phyloP scores from a whole-genome alignment of 2,888 invertebrate species.

The Phrixothrix hirtus region DNA sequence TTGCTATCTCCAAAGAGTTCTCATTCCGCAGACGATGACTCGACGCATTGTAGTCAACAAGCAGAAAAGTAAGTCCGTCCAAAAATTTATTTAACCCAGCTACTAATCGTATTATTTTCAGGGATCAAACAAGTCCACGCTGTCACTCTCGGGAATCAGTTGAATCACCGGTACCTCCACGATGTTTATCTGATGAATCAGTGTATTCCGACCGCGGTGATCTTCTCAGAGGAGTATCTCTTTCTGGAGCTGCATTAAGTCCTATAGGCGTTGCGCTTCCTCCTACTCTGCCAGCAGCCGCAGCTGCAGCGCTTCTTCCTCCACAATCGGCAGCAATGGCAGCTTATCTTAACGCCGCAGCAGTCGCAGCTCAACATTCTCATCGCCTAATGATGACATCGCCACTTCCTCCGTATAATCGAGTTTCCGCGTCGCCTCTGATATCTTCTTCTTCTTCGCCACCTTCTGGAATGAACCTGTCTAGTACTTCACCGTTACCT shows the following conservation, averaged over 20 bases:
- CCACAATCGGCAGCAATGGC: slow-evolving; percentile 83
- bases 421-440: slow-evolving; percentile 69
- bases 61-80: slow-evolving; percentile 42
- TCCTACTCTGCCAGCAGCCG: slow-evolving; percentile 69
- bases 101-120: slow-evolving; percentile 66
- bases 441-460: slow-evolving; percentile 72
- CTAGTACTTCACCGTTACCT: slow-evolving; percentile 56
- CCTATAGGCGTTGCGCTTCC: slow-evolving; percentile 69
- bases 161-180: slow-evolving; percentile 68
- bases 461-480: slow-evolving; percentile 49
- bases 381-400: slow-evolving; percentile 74
- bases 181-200: slow-evolving; percentile 80
- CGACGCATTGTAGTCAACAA: slow-evolving; percentile 39
- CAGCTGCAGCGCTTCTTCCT: slow-evolving; percentile 68
- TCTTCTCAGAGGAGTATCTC: slow-evolving; percentile 57
- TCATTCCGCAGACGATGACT: slow-evolving; percentile 48
- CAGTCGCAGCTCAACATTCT: slow-evolving; percentile 70
- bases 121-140: slow-evolving; percentile 75
- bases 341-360: slow-evolving; percentile 74
- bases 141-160: slow-evolving; percentile 81
- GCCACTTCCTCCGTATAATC: slow-evolving; percentile 56
- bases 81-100: background rate
- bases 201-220: slow-evolving; percentile 68
- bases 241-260: slow-evolving; percentile 64
- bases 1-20: slow-evolving; percentile 50